phyloP scores from a whole-genome alignment of 2,113 vertebrate genomes.

The Vidua chalybeata region DNA sequence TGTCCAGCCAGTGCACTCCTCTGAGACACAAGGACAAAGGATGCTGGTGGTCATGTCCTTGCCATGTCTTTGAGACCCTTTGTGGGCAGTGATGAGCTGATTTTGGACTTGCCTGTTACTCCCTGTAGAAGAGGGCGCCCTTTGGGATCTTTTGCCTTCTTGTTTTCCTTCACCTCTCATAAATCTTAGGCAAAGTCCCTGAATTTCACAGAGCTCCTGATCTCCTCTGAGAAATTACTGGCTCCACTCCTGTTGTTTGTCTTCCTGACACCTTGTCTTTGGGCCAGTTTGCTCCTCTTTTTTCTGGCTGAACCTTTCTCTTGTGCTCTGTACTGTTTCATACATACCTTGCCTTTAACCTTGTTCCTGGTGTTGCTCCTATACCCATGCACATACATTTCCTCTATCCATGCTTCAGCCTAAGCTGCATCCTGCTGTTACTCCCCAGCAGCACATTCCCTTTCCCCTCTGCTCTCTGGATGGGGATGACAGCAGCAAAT shows the following conservation, averaged over 20 bases:
- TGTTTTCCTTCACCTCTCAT: neutral
- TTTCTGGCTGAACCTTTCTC: neutral
- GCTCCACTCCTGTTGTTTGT: neutral
- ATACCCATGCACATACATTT: neutral
- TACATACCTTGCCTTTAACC: neutral
- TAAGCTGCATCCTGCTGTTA: neutral
- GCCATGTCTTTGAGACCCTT: neutral
- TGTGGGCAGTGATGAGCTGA: neutral
- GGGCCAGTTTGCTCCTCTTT: neutral
- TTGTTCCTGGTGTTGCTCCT: neutral
- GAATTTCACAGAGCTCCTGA: neutral
- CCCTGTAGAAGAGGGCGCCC: neutral
- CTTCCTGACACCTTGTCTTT: neutral
- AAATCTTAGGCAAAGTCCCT: neutral
- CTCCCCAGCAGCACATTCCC: neutral
- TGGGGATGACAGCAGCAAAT: neutral
- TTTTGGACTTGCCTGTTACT: neutral
- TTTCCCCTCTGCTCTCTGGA: neutral
- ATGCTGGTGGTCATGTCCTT: fast-evolving
- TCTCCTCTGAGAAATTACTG: neutral
- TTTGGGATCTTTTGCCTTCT: neutral
- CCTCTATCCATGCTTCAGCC: neutral
- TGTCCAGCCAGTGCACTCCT: fast-evolving
- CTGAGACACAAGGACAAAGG: neutral
- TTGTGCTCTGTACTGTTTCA: neutral